phyloP scores from a whole-genome alignment of 2,888 invertebrate species.

The Xanthia togata region DNA sequence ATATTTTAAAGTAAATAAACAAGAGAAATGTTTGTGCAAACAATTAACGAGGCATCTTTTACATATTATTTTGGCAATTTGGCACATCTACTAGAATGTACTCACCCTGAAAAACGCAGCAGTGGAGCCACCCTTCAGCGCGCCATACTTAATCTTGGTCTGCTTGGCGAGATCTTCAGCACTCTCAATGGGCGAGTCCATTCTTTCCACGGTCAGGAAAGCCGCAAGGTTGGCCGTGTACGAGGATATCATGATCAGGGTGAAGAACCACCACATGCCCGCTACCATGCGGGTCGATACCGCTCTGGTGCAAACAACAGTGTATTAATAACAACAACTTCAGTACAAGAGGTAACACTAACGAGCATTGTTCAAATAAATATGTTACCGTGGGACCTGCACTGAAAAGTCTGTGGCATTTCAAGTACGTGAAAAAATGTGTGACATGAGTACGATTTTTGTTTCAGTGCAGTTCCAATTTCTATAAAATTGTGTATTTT shows the following conservation, averaged over 20 bases:
- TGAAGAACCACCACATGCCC: constrained; percentile 99
- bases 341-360: constrained; percentile 26
- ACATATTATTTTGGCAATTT: constrained; percentile 39
- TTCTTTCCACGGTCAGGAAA: constrained; percentile 97
- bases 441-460: not conserved
- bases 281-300: constrained; percentile 97
- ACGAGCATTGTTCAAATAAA: constrained; percentile 44
- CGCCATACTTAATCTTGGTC: constrained; percentile 99
- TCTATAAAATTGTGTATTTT: constrained; percentile 28
- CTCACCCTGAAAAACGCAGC: constrained; percentile 97
- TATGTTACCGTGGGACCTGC: constrained; percentile 26
- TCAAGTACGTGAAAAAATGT: constrained; percentile 4
- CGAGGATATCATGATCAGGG: constrained; percentile 98
- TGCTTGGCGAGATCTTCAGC: constrained; percentile 99
- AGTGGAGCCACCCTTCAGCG: constrained; percentile 97
- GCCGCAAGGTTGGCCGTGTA: constrained; percentile 99
- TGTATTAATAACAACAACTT: constrained; percentile 44
- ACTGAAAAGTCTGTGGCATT: constrained; percentile 34
- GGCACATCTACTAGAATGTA: constrained; percentile 24
- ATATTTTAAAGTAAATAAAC: constrained; percentile 1
- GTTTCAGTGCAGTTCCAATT: constrained; percentile 42
- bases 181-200: constrained; percentile 98
- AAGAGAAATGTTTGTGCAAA: constrained; percentile 37
- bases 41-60: constrained; percentile 14
- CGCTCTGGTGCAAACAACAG: constrained; percentile 90